Base-by-base conservation (phyloP, 1,140 invertebrate species). In the Drosophila biarmipes region DNA sequence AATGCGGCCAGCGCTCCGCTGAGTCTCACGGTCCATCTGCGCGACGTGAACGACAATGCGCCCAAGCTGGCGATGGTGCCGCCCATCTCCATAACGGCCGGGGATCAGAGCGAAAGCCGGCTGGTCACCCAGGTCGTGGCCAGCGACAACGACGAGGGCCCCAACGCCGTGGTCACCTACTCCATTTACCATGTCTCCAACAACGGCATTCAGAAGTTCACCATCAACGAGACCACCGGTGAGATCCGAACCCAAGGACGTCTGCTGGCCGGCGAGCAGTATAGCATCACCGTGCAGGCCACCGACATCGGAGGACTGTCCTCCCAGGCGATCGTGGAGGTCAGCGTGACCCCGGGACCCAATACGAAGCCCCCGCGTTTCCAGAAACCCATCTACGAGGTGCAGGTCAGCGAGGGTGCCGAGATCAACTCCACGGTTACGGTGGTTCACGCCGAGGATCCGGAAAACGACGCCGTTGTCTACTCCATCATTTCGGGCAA, bases 181-280 rank as follows among this genome's bases (percentile, higher is more conserved):
- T 95, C 94, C 63, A 96, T 98, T 62, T 96, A 97, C 90, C 97
- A 98, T 92, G 96, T 98, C 5, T 97, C 96, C 37, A 98, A 98
- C 91, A 97, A 97, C 90, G 97, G 97, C 1, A 93, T 94, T 35
- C 95, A 95, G 52, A 97, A 97, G 91, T 98, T 98, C 84, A 94
- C 94, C 76, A 97, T 98, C 69, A 95, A 98, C 86, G 94, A 95
- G n/a, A 93, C 94, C 59, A 96, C 95, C 11, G 97, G 97, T 17
- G 93, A 95, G 34, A 95, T 98, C 84, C 95, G 95, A 49, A 95
- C 95, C n/a, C 93, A 94, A 12, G 96, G 96, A 6, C 96, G 96
- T 67, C 89, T 98, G 0, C 95, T 95, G 80, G 96, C 97, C 0
- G 97, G 97, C 0, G 96, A 98, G 84, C 96, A 97, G 77, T 98